Base-by-base conservation (phyloP, 2,797 vertebrate genomes). In the Sebastes matsubarae region DNA sequence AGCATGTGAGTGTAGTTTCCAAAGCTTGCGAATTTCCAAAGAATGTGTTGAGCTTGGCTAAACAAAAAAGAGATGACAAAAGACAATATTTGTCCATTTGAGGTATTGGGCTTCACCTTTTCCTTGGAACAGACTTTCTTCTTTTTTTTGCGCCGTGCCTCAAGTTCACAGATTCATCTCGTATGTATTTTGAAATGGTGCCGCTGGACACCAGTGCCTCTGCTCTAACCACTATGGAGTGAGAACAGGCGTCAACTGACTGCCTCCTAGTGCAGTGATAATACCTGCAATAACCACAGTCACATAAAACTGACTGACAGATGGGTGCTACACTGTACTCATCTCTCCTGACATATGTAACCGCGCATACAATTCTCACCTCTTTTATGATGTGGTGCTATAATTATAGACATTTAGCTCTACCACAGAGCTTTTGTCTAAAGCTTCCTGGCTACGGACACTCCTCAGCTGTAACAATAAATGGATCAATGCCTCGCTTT, bases 401-500 rank as follows among this genome's bases (percentile, higher is more conserved):
- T 92, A 89, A 91, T 91, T 91, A 86, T 87, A 89, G 81, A 89
- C 86, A 89, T 78, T 91, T 87, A 90, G 58, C 73, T 54, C 75
- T 60, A 88, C 93, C 88, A 1, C 91, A 89, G 79, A 86, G 85
- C 83, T 87, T 88, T 89, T 85, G 84, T 92, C 71, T 80, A 22
- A 77, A 54, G 81, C 78, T 72, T 85, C 36, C 80, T 89, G 87
- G 85, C 88, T 87, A 67, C 24, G 34, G 57, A 90, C 46, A n/a
- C 76, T 79, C 75, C 83, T 90, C 92, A 92, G 92, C 92, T 94
- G 87, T 93, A 93, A 94, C 88, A 94, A 94, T 93, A 92, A 90
- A 71, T 80, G 78, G 85, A 93, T 93, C 89, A 42, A 91, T 91
- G 90, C 78, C 74, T 89, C 42, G 12, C 72, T 85, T 87, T 88